Evolutionary conservation across 2,888 invertebrate genomes (phyloP).

Genomic region (Cistogaster globosa): DNA sequence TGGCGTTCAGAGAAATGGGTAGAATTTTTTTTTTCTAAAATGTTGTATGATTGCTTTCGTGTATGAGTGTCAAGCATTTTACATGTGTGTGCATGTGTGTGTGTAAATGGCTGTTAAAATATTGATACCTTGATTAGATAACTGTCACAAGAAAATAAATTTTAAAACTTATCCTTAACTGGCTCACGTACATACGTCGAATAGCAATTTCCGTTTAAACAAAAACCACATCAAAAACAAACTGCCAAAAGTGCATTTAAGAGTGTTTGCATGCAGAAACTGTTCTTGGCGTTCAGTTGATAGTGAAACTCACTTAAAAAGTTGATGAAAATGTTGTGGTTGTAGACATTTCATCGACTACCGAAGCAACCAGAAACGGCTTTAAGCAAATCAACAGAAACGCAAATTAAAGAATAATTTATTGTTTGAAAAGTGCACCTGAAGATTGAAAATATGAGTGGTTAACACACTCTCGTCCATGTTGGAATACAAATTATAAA

Average conservation of each 20-base stretch:
- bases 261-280: neutral
- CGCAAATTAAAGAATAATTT: constrained; percentile 21
- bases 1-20: constrained; percentile 41
- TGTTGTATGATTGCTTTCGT: neutral
- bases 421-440: constrained; percentile 48
- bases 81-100: constrained; percentile 25
- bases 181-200: constrained; percentile 43
- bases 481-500: neutral
- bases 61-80: constrained; percentile 1
- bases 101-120: neutral
- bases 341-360: neutral
- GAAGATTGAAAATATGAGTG: constrained; percentile 8
- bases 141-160: constrained; percentile 31
- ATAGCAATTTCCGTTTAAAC: constrained; percentile 38
- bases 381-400: neutral
- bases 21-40: too few relatives aligned
- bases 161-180: constrained; percentile 51
- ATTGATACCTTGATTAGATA: constrained; percentile 25
- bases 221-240: constrained; percentile 23
- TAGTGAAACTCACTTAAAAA: constrained; percentile 15
- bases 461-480: constrained; percentile 36
- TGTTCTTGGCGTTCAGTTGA: constrained; percentile 8
- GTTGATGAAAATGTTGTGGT: constrained; percentile 15
- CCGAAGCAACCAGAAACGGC: too few relatives aligned
- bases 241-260: constrained; percentile 41